Percentiles rank a stretch among this genome's conserved stretches.
These are phyloP conservation scores for Chroicocephalus ridibundus DNA, from an alignment of 2,113 vertebrate species.

Conservation along the genomic window DNA sequence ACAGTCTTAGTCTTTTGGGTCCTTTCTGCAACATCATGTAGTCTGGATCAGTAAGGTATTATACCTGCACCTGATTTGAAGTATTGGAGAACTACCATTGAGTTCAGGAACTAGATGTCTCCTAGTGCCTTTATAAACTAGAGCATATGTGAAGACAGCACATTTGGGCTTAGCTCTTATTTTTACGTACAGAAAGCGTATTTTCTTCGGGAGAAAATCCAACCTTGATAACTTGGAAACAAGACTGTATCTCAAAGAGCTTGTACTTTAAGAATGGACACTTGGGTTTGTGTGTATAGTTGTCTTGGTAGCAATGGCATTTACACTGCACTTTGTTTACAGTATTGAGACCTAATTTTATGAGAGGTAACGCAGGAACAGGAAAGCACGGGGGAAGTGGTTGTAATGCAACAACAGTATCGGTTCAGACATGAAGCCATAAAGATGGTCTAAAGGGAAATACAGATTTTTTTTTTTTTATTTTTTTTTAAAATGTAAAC, in stretches of 20 bases:
- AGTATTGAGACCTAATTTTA: neutral
- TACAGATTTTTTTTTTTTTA: neutral
- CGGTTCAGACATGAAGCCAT: neutral
- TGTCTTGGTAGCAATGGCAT: neutral
- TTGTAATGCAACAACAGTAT: too few species aligned
- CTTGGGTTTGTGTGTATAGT: neutral
- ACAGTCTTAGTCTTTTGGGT: neutral
- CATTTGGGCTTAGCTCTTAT: neutral
- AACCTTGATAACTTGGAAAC: neutral
- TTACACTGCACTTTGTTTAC: rapidly evolving
- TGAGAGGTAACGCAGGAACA: neutral
- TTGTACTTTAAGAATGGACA: neutral
- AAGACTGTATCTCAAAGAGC: neutral
- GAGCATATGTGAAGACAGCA: neutral
- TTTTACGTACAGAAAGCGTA: neutral
- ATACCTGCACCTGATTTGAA: neutral
- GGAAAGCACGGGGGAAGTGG: neutral
- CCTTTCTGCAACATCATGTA: neutral
- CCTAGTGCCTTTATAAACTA: neutral
- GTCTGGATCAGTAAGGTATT: neutral
- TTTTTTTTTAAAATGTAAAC: neutral
- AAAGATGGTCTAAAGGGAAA: neutral
- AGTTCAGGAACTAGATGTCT: neutral
- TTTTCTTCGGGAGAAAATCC: neutral
- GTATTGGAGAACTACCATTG: neutral